Conservation (phyloP, 2,888 invertebrate species). For the Chouioia cunea region DNA sequence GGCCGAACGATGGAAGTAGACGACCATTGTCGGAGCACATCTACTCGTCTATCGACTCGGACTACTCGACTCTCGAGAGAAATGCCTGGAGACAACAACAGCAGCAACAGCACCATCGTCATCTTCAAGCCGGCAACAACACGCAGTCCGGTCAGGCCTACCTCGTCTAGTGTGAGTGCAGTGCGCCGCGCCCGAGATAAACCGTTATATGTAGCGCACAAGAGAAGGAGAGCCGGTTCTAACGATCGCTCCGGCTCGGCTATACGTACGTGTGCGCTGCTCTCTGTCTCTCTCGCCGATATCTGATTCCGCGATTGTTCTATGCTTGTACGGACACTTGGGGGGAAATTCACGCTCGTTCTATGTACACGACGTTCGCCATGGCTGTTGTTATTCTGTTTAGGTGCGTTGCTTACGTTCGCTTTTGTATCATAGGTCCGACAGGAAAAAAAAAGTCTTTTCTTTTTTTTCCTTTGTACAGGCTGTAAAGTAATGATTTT, state of each 20-base stretch:
- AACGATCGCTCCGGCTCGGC: slow-evolving; percentile 23
- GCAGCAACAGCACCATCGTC: slow-evolving; percentile 68
- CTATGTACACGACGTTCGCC: slow-evolving; percentile 4
- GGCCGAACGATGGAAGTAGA: slow-evolving; percentile 60
- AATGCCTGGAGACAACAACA: slow-evolving; percentile 70
- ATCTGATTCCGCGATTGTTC: slow-evolving; percentile 37
- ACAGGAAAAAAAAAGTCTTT: not conserved
- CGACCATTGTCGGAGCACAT: slow-evolving; percentile 89
- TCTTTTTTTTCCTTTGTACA: slow-evolving; percentile 2
- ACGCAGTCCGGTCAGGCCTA: slow-evolving; percentile 67
- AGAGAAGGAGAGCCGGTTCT: slow-evolving; percentile 10
- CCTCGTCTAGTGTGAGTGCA: slow-evolving; percentile 66
- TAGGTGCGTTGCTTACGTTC: not conserved
- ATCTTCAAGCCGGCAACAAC: slow-evolving; percentile 69
- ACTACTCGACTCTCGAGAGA: slow-evolving; percentile 86
- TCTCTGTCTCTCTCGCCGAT: slow-evolving; percentile 12
- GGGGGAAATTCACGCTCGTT: slow-evolving; percentile 40
- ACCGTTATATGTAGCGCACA: slow-evolving; percentile 20
- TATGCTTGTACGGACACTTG: slow-evolving; percentile 20
- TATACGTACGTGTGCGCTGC: not conserved
- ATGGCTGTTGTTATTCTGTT: slow-evolving; percentile 15
- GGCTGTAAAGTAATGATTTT: slow-evolving; percentile 11
- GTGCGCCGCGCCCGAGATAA: slow-evolving; percentile 6
- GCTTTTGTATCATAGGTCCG: too few species aligned
- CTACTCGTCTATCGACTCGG: slow-evolving; percentile 91